These are phyloP conservation scores for Drosophila micromelanica DNA, from an alignment of 1,140 invertebrate species.

Conservation along the genomic window DNA sequence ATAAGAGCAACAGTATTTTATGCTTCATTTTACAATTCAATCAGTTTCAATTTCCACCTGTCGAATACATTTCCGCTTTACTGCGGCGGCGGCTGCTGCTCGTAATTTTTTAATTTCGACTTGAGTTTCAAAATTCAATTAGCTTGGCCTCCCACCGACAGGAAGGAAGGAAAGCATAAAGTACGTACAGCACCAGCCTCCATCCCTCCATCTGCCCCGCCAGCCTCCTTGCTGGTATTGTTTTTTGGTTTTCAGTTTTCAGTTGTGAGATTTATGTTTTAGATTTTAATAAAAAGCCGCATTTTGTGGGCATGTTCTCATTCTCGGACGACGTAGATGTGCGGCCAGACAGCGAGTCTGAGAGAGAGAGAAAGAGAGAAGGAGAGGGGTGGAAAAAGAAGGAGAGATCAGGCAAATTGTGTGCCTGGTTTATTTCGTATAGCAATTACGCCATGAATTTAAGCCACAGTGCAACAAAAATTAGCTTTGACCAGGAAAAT, in stretches of 20 bases:
- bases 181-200: not conserved
- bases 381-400: not conserved
- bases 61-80: constrained; percentile 78
- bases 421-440: constrained; percentile 31
- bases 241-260: constrained; percentile 58
- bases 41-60: constrained; percentile 82
- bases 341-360: not conserved
- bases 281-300: constrained; percentile 79
- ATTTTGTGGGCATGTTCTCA: constrained; percentile 40
- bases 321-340: constrained; percentile 19
- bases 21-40: constrained; percentile 79
- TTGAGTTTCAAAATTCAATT: constrained; percentile 79
- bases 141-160: constrained; percentile 31
- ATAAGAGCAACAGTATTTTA: constrained; percentile 61
- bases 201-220: not conserved
- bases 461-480: constrained; percentile 48
- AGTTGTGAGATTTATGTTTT: constrained; percentile 78
- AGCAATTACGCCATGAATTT: constrained; percentile 68
- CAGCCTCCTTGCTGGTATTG: constrained; percentile 44
- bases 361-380: not conserved
- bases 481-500: constrained; percentile 27
- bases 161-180: constrained; percentile 27
- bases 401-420: constrained; percentile 51
- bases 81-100: constrained; percentile 44
- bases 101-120: constrained; percentile 78